These are phyloP conservation scores for Drosophila elegans DNA, from an alignment of 1,140 invertebrate genomes.

Conservation along the genomic window DNA sequence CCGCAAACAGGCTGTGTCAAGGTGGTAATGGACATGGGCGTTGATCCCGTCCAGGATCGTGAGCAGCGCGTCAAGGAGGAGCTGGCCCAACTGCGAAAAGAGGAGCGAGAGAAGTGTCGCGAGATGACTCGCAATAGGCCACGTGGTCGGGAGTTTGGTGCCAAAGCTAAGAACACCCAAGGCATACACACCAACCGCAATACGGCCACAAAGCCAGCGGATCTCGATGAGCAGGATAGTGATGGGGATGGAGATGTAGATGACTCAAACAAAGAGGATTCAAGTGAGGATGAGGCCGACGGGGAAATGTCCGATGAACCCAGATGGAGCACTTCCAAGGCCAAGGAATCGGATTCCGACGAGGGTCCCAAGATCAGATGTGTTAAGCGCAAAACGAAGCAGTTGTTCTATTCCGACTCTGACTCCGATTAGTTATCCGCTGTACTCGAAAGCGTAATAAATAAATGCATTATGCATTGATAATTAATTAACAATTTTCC, in stretches of 20 bases:
- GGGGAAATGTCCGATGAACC: constrained; percentile 1
- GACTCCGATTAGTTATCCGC: constrained; percentile 1
- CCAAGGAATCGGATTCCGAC: constrained; percentile 7
- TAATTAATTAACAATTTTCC: constrained; percentile 49
- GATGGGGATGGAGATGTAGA: constrained; percentile 15
- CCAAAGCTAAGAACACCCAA: too few species aligned
- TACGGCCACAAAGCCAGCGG: background rate
- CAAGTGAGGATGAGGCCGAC: background rate
- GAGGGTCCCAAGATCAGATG: background rate
- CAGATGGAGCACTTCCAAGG: background rate
- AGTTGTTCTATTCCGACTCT: constrained; percentile 11
- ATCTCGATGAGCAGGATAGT: constrained; percentile 1
- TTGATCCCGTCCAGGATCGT: constrained; percentile 34
- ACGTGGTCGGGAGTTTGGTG: too few species aligned
- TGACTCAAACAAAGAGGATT: background rate
- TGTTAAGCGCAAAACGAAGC: background rate
- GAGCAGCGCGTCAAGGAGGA: constrained; percentile 36
- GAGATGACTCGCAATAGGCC: constrained; percentile 1
- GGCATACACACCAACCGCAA: too few species aligned
- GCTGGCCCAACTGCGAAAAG: constrained; percentile 8
- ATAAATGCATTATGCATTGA: constrained; percentile 34
- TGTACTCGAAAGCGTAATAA: constrained; percentile 27
- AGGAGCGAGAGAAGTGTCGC: constrained; percentile 29
- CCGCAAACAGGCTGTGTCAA: constrained; percentile 38
- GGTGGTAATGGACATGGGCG: constrained; percentile 23